A percentile compares a stretch with the other conserved stretches of the same genome.
These are phyloP conservation scores for Odocoileus hemionus DNA, from an alignment of 2,113 vertebrate genomes.

Conservation along the genomic window DNA sequence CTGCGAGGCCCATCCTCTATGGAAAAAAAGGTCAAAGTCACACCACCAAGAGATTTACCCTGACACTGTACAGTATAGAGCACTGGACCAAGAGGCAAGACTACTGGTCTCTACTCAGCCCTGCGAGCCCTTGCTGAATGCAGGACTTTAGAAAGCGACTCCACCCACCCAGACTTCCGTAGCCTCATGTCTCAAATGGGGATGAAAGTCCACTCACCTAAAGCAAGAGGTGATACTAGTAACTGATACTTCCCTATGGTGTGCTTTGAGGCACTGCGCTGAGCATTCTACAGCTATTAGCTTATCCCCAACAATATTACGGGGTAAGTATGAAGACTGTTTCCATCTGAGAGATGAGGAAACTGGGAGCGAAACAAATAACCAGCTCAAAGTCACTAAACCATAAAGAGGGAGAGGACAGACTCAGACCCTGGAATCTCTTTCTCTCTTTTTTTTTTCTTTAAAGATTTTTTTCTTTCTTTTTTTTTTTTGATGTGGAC, in stretches of 20 bases:
- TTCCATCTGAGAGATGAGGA: neutral
- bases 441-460: neutral
- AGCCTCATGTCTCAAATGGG: neutral
- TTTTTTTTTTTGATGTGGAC: neutral
- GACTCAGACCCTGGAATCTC: neutral
- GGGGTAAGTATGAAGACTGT: neutral
- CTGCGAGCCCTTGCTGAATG: neutral
- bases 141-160: neutral
- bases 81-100: too few relatives aligned
- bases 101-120: too few relatives aligned
- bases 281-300: neutral
- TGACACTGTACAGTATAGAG: neutral
- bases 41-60: neutral
- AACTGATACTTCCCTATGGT: neutral
- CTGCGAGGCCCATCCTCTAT: fast-evolving
- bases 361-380: neutral
- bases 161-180: neutral
- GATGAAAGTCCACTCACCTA: neutral
- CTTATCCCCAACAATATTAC: neutral
- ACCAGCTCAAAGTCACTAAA: neutral
- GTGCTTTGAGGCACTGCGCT: neutral
- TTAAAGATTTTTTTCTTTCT: neutral
- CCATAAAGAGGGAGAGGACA: neutral
- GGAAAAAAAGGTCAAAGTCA: neutral
- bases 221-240: neutral